Percentiles rank a stretch among this genome's conserved stretches.
phyloP scores from a whole-genome alignment of 1,140 invertebrate genomes.

The Panagrolaimus sp. region DNA sequence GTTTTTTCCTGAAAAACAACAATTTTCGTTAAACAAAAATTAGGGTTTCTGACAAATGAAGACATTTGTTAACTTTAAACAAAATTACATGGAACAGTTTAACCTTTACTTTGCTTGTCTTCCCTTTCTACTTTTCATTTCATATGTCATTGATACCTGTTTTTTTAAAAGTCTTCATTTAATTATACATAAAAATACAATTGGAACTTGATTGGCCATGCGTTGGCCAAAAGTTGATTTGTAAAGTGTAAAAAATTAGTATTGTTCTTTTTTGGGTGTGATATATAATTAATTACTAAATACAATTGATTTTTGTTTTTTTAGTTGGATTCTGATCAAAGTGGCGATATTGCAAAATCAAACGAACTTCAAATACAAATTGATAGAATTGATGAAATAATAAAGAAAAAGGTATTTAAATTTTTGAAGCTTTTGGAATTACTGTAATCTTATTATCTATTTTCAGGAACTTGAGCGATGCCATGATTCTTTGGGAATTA shows the following conservation, averaged over 20 bases:
- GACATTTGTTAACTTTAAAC: background rate
- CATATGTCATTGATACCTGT: too few species aligned
- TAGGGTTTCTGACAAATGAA: background rate
- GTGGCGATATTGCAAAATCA: background rate
- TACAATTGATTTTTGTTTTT: too few species aligned
- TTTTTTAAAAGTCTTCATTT: too few species aligned
- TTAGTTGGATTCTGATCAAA: background rate
- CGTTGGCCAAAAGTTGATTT: too few species aligned
- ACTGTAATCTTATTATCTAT: background rate
- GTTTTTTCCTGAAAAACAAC: background rate
- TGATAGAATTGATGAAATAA: conserved; percentile 31
- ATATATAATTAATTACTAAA: too few species aligned
- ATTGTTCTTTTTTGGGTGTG: too few species aligned
- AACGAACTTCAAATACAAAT: conserved; percentile 34
- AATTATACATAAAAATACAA: too few species aligned
- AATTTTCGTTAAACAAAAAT: background rate
- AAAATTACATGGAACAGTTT: background rate
- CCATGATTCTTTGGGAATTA: conserved; percentile 27
- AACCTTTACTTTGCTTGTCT: background rate
- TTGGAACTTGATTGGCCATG: too few species aligned
- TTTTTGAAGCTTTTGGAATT: conserved; percentile 18
- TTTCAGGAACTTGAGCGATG: conserved; percentile 22
- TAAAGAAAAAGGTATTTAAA: conserved; percentile 21
- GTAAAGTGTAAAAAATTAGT: too few species aligned
- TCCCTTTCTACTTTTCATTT: too few species aligned